Percentiles rank a stretch among this genome's conserved stretches.
These are phyloP conservation scores for Helostoma temminkii DNA, from an alignment of 2,797 vertebrate species.

Conservation along the genomic window DNA sequence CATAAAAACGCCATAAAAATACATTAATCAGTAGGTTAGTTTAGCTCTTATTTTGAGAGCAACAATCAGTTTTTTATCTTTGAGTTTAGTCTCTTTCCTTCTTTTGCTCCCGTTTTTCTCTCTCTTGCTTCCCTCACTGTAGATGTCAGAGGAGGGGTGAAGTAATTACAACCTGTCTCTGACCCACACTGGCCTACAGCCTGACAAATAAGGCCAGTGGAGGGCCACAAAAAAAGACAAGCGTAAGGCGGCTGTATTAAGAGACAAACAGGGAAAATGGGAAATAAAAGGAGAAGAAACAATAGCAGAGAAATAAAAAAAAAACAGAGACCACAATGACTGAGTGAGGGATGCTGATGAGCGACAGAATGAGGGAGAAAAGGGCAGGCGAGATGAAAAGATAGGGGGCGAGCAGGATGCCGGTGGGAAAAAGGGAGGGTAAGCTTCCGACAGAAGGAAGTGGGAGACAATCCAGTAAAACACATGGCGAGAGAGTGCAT, in stretches of 20 bases:
- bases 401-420: constrained; percentile 60
- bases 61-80: constrained; percentile 31
- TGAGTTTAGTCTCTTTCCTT: constrained; percentile 22
- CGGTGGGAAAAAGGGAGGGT: constrained; percentile 69
- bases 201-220: constrained; percentile 38
- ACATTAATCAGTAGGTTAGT: constrained; percentile 1
- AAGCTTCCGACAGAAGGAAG: constrained; percentile 82
- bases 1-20: neutral
- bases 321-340: constrained; percentile 2
- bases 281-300: neutral
- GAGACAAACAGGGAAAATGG: neutral
- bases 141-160: constrained; percentile 65
- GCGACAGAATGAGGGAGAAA: constrained; percentile 53
- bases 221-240: constrained; percentile 14
- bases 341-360: constrained; percentile 33
- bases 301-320: neutral
- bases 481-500: constrained; percentile 64
- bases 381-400: constrained; percentile 58
- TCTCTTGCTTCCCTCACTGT: constrained; percentile 25
- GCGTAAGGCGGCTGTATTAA: neutral
- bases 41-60: constrained; percentile 17
- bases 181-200: constrained; percentile 70
- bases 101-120: constrained; percentile 13
- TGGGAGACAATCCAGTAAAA: constrained; percentile 79
- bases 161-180: constrained; percentile 77